Conservation (phyloP, 2,888 invertebrate genomes). For the Phlogophora meticulosa region DNA sequence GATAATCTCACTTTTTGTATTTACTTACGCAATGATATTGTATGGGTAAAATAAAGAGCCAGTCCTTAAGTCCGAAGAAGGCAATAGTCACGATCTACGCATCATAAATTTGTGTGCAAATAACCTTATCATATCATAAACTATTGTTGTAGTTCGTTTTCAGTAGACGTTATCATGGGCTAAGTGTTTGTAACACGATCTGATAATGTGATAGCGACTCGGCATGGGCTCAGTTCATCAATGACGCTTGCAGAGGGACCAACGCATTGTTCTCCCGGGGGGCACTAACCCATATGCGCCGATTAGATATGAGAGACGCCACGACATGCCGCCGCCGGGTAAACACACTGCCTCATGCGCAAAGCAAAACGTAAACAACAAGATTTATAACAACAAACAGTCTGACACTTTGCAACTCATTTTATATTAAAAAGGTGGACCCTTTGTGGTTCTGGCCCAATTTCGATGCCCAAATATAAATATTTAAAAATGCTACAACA, state of each 20-base stretch:
- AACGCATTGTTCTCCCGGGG: conserved; percentile 90
- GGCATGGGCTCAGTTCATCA: conserved; percentile 57
- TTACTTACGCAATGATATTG: conserved; percentile 15
- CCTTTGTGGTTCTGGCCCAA: conserved; percentile 25
- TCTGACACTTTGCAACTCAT: conserved; percentile 51
- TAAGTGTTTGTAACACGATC: conserved; percentile 45
- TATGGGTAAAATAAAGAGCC: conserved; percentile 3
- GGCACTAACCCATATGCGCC: conserved; percentile 89
- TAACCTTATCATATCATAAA: conserved; percentile 38
- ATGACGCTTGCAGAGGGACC: conserved; percentile 78
- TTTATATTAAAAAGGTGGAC: conserved; percentile 46
- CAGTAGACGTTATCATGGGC: conserved; percentile 46
- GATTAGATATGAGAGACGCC: conserved; percentile 86
- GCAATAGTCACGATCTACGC: conserved; percentile 20
- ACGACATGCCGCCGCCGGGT: conserved; percentile 70
- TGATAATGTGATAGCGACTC: conserved; percentile 57
- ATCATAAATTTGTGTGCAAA: conserved; percentile 32
- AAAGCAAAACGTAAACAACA: conserved; percentile 71
- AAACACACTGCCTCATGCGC: conserved; percentile 75
- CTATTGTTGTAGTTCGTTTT: conserved; percentile 35
- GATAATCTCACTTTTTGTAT: conserved; percentile 23
- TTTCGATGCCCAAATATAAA: conserved; percentile 45
- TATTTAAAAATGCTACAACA: conserved; percentile 62
- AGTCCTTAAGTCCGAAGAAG: neutral
- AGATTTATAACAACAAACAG: conserved; percentile 60